A percentile compares a stretch with the other conserved stretches of the same genome.
Evolutionary conservation across 1,140 invertebrate species (phyloP).

Genomic region (Asbolus verrucosus): DNA sequence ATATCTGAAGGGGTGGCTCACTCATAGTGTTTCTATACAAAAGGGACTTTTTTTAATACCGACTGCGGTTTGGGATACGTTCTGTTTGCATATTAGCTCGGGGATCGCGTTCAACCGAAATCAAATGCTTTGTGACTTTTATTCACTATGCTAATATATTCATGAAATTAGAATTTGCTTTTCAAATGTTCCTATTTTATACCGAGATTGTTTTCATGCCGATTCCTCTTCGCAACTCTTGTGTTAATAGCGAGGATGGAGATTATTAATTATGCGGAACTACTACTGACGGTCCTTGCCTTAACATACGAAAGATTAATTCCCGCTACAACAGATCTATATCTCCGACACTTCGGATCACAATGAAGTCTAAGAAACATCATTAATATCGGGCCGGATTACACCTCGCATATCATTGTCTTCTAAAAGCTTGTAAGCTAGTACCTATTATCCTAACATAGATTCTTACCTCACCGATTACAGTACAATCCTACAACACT

Average conservation of each 20-base stretch:
- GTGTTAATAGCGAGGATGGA: neutral
- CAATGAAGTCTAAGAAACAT: conserved; percentile 33
- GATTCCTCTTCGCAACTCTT: neutral
- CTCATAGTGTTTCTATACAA: conserved; percentile 58
- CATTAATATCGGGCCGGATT: conserved; percentile 42
- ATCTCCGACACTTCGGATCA: conserved; percentile 30
- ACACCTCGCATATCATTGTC: conserved; percentile 17
- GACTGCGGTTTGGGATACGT: conserved; percentile 59
- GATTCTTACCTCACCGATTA: too few relatives aligned
- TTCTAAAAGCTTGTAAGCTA: too few relatives aligned
- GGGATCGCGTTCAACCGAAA: conserved; percentile 57
- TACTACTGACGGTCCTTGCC: conserved; percentile 30
- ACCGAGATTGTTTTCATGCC: conserved; percentile 38
- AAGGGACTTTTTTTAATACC: conserved; percentile 64
- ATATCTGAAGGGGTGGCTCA: conserved; percentile 61
- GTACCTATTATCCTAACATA: too few relatives aligned
- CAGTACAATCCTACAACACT: too few relatives aligned
- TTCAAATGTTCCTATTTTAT: conserved; percentile 47
- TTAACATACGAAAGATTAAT: conserved; percentile 31
- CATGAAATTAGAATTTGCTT: conserved; percentile 60
- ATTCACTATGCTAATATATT: conserved; percentile 60
- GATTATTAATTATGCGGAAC: conserved; percentile 43
- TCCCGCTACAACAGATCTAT: conserved; percentile 33
- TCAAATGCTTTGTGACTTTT: conserved; percentile 58
- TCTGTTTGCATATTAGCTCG: conserved; percentile 60